Evolutionary conservation across 1,140 invertebrate genomes (phyloP), one percentile per base, ranked within the genome.

Genomic region (fruit fly (Drosophila melanogaster)): DNA sequence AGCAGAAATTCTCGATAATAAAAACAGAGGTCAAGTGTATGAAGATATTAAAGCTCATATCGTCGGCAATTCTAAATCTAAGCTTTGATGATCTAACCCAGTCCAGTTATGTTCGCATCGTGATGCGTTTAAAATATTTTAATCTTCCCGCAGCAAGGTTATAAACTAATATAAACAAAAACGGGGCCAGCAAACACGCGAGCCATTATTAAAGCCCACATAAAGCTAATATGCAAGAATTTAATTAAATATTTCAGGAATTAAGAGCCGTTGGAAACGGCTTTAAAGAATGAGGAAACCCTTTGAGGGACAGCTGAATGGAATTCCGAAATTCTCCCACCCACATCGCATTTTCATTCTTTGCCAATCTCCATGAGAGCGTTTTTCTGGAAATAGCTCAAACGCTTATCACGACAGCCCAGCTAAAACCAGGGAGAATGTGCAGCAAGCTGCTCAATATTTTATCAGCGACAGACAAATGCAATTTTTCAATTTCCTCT

Each of bases 401-500:
- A 79, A 65, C 41, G 77, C 77, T 81, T 81, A 81, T 81, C 79
- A 64, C 54, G 74, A 47, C 55, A 77, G 61, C 37, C 24, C 53
- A 55, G 61, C 41, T 46, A 62, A 41, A 37, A 35, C 26, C 12
- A 35, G 46, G 64, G 19, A 51, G 43, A 57, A 50, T 58, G 62
- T 49, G 40, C 26, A 26, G 40, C 26, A 26, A 53, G 69, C 56
- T 84, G 79, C 65, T 84, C 80, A 77, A 84, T 84, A 84, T 84
- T 79, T 84, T 84, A 84, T 72, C 71, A 81, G 69, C 75, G 51
- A 50, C 75, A 79, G 70, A 79, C 74, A 64, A 84, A 85, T 81
- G 77, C 81, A 85, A 84, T 84, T 84, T 84, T 84, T 85, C 81
- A 84, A 85, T 84, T 85, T 84, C 60, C 40, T 57, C 58, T 22